Percentiles rank a stretch among this genome's conserved stretches.
Conservation (phyloP, 2,113 vertebrate genomes). For the Callipepla squamata region DNA sequence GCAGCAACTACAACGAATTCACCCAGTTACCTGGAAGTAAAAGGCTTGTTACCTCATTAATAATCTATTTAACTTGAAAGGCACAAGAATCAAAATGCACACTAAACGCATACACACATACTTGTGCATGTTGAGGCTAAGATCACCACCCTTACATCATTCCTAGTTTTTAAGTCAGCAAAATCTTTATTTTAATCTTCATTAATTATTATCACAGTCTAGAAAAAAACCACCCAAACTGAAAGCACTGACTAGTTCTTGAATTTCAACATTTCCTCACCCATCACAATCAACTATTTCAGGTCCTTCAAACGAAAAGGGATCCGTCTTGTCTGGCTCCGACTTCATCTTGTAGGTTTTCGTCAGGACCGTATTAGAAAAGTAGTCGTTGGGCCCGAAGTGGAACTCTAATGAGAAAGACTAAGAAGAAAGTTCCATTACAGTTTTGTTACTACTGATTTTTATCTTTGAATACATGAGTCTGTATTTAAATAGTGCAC, state of each 20-base stretch:
- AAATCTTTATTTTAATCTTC: background rate
- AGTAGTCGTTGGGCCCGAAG: conserved; percentile 95
- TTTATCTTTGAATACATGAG: background rate
- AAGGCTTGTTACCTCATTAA: background rate
- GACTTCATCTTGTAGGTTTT: conserved; percentile 99
- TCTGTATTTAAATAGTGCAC: background rate
- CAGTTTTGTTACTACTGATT: background rate
- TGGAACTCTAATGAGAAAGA: conserved; percentile 97
- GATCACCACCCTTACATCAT: background rate
- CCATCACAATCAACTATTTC: conserved; percentile 97
- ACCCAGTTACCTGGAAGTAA: background rate
- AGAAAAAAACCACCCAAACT: background rate
- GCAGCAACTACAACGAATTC: background rate
- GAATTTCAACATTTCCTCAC: conserved; percentile 78
- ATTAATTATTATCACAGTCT: background rate
- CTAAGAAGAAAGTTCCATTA: conserved; percentile 72
- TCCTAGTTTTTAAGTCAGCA: background rate
- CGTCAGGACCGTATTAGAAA: conserved; percentile 91
- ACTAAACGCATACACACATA: background rate
- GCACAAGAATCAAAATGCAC: background rate
- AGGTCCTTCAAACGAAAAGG: conserved; percentile 97
- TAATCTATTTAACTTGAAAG: background rate
- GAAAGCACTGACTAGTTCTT: background rate
- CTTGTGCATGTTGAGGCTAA: background rate
- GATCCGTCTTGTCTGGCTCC: conserved; percentile 90